Conservation (phyloP, 2,888 invertebrate genomes). For the Isotomurus palustris region DNA sequence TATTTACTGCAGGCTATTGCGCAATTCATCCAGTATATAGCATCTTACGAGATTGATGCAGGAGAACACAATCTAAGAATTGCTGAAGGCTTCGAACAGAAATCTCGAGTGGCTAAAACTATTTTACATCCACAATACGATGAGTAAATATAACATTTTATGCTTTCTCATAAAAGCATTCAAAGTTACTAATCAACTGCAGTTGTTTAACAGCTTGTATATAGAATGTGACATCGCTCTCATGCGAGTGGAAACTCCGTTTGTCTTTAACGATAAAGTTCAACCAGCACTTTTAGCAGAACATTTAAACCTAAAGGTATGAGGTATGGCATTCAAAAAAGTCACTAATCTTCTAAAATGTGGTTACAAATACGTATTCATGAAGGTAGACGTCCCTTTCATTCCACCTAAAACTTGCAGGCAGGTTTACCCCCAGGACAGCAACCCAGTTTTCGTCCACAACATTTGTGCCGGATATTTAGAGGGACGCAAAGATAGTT, state of each 20-base stretch:
- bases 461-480: constrained; percentile 10
- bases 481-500: background rate
- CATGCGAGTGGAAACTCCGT: background rate
- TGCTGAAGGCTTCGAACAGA: background rate
- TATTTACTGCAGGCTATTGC: too few species aligned
- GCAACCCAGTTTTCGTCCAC: background rate
- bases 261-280: background rate
- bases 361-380: background rate
- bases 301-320: too few species aligned
- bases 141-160: too few species aligned
- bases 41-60: background rate
- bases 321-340: too few species aligned
- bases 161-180: too few species aligned
- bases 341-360: too few species aligned
- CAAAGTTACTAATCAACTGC: too few species aligned
- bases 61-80: background rate
- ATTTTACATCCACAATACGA: background rate
- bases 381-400: constrained; percentile 1
- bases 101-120: background rate
- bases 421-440: background rate
- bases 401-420: background rate
- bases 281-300: constrained; percentile 2
- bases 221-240: constrained; percentile 6
- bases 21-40: constrained; percentile 14
- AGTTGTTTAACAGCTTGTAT: too few species aligned